Evolutionary conservation across 2,113 vertebrate species (phyloP).

Genomic region (Sula dactylatra): DNA sequence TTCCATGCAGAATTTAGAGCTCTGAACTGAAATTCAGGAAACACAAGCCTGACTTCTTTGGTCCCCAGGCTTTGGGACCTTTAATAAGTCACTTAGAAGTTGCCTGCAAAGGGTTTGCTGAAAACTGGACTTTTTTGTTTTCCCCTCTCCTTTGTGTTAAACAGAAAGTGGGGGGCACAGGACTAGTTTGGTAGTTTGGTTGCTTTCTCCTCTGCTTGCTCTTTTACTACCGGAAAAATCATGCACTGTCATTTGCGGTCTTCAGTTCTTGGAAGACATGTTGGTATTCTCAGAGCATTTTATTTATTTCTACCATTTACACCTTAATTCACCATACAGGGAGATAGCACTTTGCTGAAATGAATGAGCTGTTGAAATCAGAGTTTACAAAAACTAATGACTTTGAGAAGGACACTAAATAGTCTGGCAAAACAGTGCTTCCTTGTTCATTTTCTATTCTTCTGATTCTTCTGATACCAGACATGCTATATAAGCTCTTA

Average conservation of each 20-base stretch:
- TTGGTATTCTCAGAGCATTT: neutral
- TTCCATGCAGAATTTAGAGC: neutral
- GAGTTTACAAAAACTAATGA: neutral
- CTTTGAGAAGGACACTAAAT: neutral
- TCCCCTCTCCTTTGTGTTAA: neutral
- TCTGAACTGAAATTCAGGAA: neutral
- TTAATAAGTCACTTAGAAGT: neutral
- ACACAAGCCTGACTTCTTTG: neutral
- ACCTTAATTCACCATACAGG: neutral
- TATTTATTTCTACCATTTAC: neutral
- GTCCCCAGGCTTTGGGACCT: neutral
- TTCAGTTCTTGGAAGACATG: neutral
- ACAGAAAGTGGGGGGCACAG: neutral
- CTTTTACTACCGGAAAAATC: neutral
- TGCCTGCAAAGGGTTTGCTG: neutral
- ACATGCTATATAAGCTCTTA: neutral
- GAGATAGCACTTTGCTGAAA: neutral
- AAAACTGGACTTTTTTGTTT: neutral
- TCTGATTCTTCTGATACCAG: neutral
- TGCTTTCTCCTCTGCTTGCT: neutral
- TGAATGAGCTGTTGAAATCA: neutral
- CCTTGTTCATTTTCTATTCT: neutral
- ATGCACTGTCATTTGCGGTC: neutral
- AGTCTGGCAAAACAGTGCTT: neutral
- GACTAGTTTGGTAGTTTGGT: neutral